Base-by-base conservation (phyloP, 1,140 invertebrate species). In the Hyles vespertilio region DNA sequence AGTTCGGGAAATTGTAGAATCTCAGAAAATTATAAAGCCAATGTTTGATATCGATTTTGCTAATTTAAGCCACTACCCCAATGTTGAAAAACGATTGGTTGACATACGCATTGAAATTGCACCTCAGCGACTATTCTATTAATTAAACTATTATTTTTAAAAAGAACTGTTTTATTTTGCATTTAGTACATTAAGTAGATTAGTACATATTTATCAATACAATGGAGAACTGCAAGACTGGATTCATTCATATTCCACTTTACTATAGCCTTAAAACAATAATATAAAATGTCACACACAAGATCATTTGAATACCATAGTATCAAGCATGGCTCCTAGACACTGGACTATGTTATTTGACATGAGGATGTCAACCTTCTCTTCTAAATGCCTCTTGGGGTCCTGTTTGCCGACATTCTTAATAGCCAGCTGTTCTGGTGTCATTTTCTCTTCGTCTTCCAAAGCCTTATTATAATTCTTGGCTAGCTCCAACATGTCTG, bases 361-460 rank as follows among this genome's bases (percentile, higher is more conserved):
- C 97, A 99, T 99, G 33, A 99, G 90, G 51, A 96, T 93, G 90
- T 99, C 98, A 11, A 99, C 98, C 91, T 99, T 98, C 81, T 99
- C 98, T 89, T 99, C 98, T 72, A 99, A 92, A 94, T 99, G 99
- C 65, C 99, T 92, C 90, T 99, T 99, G n/a, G 99, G 99, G 90
- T 99, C 98, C 89, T 99, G 97, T 91, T 99, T 99, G 32, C 99
- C 99, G 47, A 99, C 98, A 91, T 99, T 99, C 85, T 99, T 99
- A 71, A 99, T 99, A 10, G 98, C 98, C 80, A 99, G 90, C 84
- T 99, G 98, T 87, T 99, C 98, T 1, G 97, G 96, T n/a, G 98
- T 99, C 98, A 99, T 99, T 84, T 99, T 99, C 84, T 99, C 98
- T 89, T 99, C 99, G 76, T 99, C 99, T 90, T 99, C 98, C 48